Conservation (phyloP, 2,888 invertebrate genomes). For the Anthrax anthrax region DNA sequence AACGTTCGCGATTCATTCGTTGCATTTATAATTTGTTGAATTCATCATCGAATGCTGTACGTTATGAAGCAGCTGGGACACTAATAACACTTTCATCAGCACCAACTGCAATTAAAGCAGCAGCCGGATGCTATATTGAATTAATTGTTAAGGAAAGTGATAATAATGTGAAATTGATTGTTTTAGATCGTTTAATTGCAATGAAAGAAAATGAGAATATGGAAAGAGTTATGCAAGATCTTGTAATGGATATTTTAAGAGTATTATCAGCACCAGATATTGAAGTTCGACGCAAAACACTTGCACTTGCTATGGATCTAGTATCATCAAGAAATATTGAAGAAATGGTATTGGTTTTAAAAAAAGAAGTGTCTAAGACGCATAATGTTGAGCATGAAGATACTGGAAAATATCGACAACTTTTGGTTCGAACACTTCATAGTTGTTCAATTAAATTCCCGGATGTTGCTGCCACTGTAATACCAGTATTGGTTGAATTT, state of each 20-base stretch:
- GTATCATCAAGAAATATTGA: constrained; percentile 86
- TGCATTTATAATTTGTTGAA: constrained; percentile 96
- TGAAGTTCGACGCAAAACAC: constrained; percentile 81
- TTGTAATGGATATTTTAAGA: constrained; percentile 94
- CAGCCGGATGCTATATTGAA: constrained; percentile 96
- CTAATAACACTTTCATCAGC: constrained; percentile 93
- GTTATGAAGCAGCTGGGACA: constrained; percentile 98
- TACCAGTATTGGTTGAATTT: constrained; percentile 90
- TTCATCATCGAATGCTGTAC: constrained; percentile 88
- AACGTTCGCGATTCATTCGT: constrained; percentile 91
- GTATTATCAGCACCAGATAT: constrained; percentile 87
- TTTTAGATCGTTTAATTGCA: constrained; percentile 81
- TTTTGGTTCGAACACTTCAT: constrained; percentile 89
- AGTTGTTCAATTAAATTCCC: constrained; percentile 90
- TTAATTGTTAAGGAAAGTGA: constrained; percentile 98
- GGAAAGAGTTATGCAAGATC: constrained; percentile 72
- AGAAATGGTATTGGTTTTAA: constrained; percentile 84
- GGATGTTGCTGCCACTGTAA: constrained; percentile 84
- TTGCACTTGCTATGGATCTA: constrained; percentile 74
- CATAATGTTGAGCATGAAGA: constrained; percentile 86
- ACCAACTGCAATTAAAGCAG: constrained; percentile 95
- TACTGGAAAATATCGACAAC: constrained; percentile 86
- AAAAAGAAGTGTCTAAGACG: constrained; percentile 86
- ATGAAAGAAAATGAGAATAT: constrained; percentile 70
- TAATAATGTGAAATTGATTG: constrained; percentile 98